Conservation (phyloP, 2,888 invertebrate species). For the Drosophila mettleri region DNA sequence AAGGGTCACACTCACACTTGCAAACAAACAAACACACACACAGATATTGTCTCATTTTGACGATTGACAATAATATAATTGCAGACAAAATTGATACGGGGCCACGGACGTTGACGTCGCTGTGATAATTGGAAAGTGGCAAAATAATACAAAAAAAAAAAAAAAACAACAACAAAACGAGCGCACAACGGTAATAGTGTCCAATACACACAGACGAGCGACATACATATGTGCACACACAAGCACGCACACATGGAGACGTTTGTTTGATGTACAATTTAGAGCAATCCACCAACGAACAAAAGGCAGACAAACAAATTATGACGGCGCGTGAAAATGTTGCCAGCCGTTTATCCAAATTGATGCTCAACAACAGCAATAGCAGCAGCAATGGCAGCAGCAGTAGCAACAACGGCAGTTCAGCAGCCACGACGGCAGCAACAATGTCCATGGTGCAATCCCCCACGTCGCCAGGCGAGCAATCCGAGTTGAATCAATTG, state of each 20-base stretch:
- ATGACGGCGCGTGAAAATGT: constrained; percentile 80
- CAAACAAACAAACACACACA: neutral
- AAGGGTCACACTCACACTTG: constrained; percentile 23
- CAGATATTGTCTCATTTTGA: constrained; percentile 14
- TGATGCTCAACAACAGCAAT: constrained; percentile 60
- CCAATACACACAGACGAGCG: constrained; percentile 25
- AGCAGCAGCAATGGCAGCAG: constrained; percentile 24
- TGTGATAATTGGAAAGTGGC: constrained; percentile 72
- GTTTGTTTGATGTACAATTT: constrained; percentile 61
- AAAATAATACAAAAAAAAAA: constrained; percentile 17
- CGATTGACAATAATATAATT: constrained; percentile 49
- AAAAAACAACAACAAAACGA: constrained; percentile 21
- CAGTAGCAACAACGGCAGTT: constrained; percentile 18
- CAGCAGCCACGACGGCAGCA: constrained; percentile 27
- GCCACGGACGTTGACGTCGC: constrained; percentile 55
- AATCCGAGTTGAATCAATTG: constrained; percentile 75
- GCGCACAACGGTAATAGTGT: constrained; percentile 61
- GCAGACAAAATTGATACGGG: constrained; percentile 53
- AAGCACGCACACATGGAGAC: constrained; percentile 56
- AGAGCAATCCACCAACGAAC: constrained; percentile 51
- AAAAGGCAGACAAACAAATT: constrained; percentile 53
- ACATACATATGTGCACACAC: constrained; percentile 22
- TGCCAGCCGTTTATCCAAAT: constrained; percentile 74
- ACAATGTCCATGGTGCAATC: constrained; percentile 65
- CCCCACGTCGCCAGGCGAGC: constrained; percentile 70